Percentiles rank a stretch among this genome's conserved stretches.
Evolutionary conservation across 2,888 invertebrate species (phyloP).

Genomic region (Zelleria hepariella): DNA sequence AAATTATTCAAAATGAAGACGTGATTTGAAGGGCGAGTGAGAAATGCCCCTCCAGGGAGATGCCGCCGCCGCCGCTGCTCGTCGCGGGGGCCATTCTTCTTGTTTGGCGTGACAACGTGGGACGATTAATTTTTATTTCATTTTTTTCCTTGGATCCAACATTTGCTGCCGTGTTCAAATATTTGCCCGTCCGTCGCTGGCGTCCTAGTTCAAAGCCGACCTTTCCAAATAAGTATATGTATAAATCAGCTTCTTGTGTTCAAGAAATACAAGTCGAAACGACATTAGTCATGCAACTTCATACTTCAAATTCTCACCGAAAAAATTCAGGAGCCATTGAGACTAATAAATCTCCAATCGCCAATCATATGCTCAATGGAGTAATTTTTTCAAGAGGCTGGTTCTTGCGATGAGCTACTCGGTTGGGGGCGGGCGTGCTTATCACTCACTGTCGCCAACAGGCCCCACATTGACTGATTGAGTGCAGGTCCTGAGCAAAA

Average conservation of each 20-base stretch:
- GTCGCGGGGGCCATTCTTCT: slow-evolving; percentile 1
- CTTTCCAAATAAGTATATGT: too few relatives aligned
- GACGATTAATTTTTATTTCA: not conserved
- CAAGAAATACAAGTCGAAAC: too few relatives aligned
- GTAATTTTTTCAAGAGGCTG: not conserved
- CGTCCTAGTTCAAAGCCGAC: not conserved
- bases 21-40: slow-evolving; percentile 35
- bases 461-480: slow-evolving; percentile 23
- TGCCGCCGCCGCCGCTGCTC: not conserved
- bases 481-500: slow-evolving; percentile 23
- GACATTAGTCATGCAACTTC: too few relatives aligned
- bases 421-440: slow-evolving; percentile 17
- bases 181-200: not conserved
- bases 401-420: not conserved
- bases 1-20: slow-evolving; percentile 37
- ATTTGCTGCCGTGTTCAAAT: not conserved
- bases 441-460: slow-evolving; percentile 38
- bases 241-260: too few relatives aligned
- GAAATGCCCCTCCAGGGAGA: slow-evolving; percentile 28
- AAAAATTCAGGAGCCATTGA: not conserved
- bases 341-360: not conserved
- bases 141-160: not conserved
- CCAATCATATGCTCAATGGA: not conserved
- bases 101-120: slow-evolving; percentile 19
- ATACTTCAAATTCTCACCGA: not conserved